Evolutionary conservation across 2,888 invertebrate genomes (phyloP).

Genomic region (Apotomis capreana): DNA sequence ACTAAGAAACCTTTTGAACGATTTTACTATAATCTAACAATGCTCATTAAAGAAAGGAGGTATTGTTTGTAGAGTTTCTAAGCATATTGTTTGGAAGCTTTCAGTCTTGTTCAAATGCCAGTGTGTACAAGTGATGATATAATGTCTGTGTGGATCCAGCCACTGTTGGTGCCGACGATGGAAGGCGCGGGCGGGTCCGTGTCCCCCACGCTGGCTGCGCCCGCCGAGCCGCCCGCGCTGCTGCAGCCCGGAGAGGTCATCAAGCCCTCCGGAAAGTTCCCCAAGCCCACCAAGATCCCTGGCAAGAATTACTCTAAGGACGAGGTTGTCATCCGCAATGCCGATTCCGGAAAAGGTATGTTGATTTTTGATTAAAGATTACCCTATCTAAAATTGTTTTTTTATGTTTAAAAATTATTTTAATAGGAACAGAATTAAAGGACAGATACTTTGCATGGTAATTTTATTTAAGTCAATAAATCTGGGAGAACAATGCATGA

Average conservation of each 20-base stretch:
- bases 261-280: slow-evolving; percentile 94
- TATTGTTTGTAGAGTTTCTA: slow-evolving; percentile 2
- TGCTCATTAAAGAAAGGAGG: neutral
- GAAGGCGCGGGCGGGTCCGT: slow-evolving; percentile 79
- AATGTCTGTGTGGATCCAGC: slow-evolving; percentile 55
- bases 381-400: too few relatives aligned
- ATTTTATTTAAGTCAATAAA: slow-evolving; percentile 44
- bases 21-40: neutral
- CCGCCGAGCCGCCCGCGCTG: slow-evolving; percentile 81
- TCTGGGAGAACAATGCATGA: slow-evolving; percentile 61
- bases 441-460: slow-evolving; percentile 42
- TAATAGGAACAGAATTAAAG: neutral
- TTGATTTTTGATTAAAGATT: slow-evolving; percentile 42
- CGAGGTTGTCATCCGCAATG: slow-evolving; percentile 96
- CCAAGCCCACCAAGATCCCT: slow-evolving; percentile 94
- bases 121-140: neutral
- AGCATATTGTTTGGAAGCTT: neutral
- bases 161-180: slow-evolving; percentile 79
- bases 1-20: neutral
- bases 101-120: slow-evolving; percentile 3
- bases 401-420: neutral
- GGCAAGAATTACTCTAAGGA: slow-evolving; percentile 97
- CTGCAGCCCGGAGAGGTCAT: slow-evolving; percentile 93
- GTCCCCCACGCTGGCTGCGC: slow-evolving; percentile 84
- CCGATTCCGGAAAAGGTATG: slow-evolving; percentile 97